phyloP scores from a whole-genome alignment of 2,888 invertebrate genomes.

The Lasiommata megera region DNA sequence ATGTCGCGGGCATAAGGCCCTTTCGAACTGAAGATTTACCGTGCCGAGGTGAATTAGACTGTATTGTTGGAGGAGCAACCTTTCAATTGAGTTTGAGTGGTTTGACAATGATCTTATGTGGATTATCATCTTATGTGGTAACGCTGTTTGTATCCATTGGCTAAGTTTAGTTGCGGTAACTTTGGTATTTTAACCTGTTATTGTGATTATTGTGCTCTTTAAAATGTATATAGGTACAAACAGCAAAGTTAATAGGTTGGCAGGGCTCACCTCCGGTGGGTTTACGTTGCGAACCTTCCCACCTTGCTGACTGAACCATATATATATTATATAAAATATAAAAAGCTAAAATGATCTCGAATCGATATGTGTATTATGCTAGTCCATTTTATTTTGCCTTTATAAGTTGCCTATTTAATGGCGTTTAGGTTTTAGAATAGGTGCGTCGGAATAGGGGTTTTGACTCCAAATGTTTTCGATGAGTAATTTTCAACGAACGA shows the following conservation, averaged over 20 bases:
- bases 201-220: no score
- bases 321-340: neutral
- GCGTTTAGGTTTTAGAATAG: no score
- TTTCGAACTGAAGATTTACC: constrained; percentile 15
- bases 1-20: constrained; percentile 10
- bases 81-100: constrained; percentile 1
- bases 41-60: constrained; percentile 1
- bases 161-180: neutral
- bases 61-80: neutral
- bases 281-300: no score
- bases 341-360: neutral
- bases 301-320: no score
- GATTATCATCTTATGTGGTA: neutral
- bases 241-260: no score
- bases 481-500: no score
- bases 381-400: neutral
- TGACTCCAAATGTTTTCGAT: no score
- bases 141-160: neutral
- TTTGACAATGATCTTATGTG: no score
- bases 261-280: no score
- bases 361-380: neutral
- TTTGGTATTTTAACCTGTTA: neutral
- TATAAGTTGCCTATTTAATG: no score
- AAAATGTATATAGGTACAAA: no score
- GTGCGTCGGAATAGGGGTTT: no score